Conservation (phyloP, 2,113 vertebrate species). For the Ranitomeya variabilis region DNA sequence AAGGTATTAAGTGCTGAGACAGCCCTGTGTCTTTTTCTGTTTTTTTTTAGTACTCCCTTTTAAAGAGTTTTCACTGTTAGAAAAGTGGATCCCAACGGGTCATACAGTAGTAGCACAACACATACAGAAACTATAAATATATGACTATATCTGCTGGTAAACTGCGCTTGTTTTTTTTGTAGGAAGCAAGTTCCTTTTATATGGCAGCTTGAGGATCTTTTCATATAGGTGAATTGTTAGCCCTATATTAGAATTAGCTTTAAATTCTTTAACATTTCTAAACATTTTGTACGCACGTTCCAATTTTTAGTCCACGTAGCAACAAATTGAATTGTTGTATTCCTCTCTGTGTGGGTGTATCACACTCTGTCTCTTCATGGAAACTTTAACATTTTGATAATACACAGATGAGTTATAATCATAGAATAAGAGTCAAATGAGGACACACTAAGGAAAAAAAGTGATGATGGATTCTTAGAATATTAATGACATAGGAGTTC, state of each 20-base stretch:
- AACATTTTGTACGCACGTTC: neutral
- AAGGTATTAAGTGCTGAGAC: too few relatives aligned
- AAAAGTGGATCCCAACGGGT: too few relatives aligned
- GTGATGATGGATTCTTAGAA: conserved; percentile 2
- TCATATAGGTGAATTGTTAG: too few relatives aligned
- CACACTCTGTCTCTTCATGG: conserved; percentile 13
- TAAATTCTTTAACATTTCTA: neutral
- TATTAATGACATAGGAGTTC: conserved; percentile 31
- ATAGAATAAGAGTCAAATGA: conserved; percentile 39
- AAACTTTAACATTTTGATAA: conserved; percentile 44
- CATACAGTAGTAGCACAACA: too few relatives aligned
- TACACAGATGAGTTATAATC: conserved; percentile 49
- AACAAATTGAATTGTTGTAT: conserved; percentile 3
- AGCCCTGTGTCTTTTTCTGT: too few relatives aligned
- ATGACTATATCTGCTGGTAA: too few relatives aligned
- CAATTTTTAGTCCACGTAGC: neutral
- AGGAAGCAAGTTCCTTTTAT: too few relatives aligned
- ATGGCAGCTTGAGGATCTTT: too few relatives aligned
- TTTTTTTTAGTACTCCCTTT: too few relatives aligned
- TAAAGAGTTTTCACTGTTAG: too few relatives aligned
- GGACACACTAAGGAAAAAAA: conserved; percentile 14
- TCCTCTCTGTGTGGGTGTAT: conserved; percentile 29
- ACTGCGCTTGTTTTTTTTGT: too few relatives aligned
- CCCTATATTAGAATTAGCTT: neutral
- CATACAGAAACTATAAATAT: too few relatives aligned